Percentiles rank a stretch among this genome's conserved stretches.
phyloP scores from a whole-genome alignment of 2,888 invertebrate genomes.

The Micropterix aruncella region DNA sequence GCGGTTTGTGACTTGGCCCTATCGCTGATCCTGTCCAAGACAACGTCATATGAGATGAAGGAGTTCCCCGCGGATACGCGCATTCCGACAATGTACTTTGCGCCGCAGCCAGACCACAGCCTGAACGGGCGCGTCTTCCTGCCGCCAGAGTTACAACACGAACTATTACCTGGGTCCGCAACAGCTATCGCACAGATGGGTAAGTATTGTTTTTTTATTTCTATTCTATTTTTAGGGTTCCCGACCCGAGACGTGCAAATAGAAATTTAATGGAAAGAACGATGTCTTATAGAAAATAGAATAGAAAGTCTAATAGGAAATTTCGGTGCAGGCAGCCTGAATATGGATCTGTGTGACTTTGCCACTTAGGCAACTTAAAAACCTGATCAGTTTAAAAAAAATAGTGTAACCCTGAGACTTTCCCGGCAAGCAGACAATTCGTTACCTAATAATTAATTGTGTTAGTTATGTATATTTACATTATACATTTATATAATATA shows the following conservation, averaged over 20 bases:
- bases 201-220: neutral
- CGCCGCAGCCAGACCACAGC: slow-evolving; percentile 55
- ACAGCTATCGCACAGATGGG: too few species aligned
- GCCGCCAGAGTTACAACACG: slow-evolving; percentile 63
- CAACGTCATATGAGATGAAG: slow-evolving; percentile 76
- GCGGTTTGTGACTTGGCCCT: slow-evolving; percentile 91
- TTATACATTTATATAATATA: too few species aligned
- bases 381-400: too few species aligned
- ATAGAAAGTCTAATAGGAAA: too few species aligned
- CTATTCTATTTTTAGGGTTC: neutral
- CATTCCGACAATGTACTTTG: slow-evolving; percentile 85
- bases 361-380: too few species aligned
- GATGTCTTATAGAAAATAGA: neutral
- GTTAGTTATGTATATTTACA: too few species aligned
- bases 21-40: slow-evolving; percentile 78
- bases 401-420: too few species aligned
- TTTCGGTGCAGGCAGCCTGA: too few species aligned
- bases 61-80: slow-evolving; percentile 78
- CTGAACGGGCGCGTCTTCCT: slow-evolving; percentile 68
- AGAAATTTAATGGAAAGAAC: neutral
- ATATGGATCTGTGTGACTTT: too few species aligned
- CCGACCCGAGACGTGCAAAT: neutral
- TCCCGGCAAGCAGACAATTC: too few species aligned
- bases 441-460: too few species aligned
- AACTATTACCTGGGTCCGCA: slow-evolving; percentile 18